Evolutionary conservation across 1,140 invertebrate genomes (phyloP).

Genomic region (Polypedilum pembai): DNA sequence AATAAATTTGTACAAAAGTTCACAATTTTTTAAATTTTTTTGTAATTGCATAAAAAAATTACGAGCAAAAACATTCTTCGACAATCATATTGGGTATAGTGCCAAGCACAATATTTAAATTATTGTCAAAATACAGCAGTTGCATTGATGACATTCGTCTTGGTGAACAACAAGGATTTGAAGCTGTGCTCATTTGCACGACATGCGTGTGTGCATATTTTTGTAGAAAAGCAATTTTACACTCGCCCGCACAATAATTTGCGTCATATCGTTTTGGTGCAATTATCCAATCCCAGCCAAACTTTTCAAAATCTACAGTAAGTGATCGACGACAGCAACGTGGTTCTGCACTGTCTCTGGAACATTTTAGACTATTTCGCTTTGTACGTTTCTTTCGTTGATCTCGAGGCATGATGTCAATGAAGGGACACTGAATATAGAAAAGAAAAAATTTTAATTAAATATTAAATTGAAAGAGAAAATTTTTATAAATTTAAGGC

Average conservation of each 20-base stretch:
- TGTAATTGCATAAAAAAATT: constrained; percentile 40
- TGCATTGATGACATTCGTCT: constrained; percentile 81
- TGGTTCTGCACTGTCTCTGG: constrained; percentile 53
- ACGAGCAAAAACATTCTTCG: constrained; percentile 85
- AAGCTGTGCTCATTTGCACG: constrained; percentile 65
- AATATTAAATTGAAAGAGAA: no score
- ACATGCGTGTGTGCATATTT: constrained; percentile 92
- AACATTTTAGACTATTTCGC: constrained; percentile 48
- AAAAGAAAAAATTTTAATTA: constrained; percentile 24
- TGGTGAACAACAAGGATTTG: constrained; percentile 81
- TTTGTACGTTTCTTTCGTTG: constrained; percentile 55
- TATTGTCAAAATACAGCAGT: constrained; percentile 87
- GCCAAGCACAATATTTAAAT: constrained; percentile 80
- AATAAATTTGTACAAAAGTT: no score
- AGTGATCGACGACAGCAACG: constrained; percentile 85
- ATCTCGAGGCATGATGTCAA: constrained; percentile 66
- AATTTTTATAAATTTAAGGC: no score
- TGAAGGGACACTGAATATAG: constrained; percentile 66
- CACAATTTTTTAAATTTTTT: no score
- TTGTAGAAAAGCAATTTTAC: constrained; percentile 80
- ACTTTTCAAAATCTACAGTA: constrained; percentile 90
- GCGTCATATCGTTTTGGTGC: constrained; percentile 93
- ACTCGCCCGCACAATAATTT: constrained; percentile 93
- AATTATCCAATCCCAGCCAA: constrained; percentile 98
- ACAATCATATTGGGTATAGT: constrained; percentile 88